phyloP scores from a whole-genome alignment of 2,113 vertebrate genomes.

The Labeo rohita region DNA sequence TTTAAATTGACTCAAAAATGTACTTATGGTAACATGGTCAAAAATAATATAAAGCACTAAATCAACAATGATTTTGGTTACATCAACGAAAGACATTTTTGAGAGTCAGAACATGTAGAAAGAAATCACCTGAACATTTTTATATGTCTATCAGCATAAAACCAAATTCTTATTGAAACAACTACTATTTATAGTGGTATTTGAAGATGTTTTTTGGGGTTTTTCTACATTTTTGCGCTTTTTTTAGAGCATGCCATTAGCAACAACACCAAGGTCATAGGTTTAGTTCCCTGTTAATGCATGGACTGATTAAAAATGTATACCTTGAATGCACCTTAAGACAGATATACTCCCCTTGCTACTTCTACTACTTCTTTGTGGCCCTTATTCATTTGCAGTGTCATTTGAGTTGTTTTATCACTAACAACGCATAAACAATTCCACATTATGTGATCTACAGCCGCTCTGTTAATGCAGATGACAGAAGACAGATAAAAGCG shows the following conservation, averaged over 20 bases:
- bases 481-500: not conserved
- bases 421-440: constrained; percentile 17
- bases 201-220: not conserved
- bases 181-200: not conserved
- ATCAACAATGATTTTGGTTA: not conserved
- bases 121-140: not conserved
- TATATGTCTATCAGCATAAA: not conserved
- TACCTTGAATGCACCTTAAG: not conserved
- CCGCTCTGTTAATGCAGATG: not conserved
- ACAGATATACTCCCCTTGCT: not conserved
- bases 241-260: not conserved
- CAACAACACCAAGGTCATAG: not conserved
- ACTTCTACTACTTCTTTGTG: not conserved
- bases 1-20: not conserved
- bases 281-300: not conserved
- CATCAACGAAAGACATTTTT: not conserved
- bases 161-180: not conserved
- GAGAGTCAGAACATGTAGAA: not conserved
- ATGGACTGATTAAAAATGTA: constrained; percentile 17
- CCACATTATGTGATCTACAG: not conserved
- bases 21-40: not conserved
- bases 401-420: not conserved
- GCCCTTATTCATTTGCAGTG: not conserved
- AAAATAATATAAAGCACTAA: not conserved
- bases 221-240: not conserved